Evolutionary conservation across 2,888 invertebrate genomes (phyloP).

Genomic region (Drosophila meridionalis): DNA sequence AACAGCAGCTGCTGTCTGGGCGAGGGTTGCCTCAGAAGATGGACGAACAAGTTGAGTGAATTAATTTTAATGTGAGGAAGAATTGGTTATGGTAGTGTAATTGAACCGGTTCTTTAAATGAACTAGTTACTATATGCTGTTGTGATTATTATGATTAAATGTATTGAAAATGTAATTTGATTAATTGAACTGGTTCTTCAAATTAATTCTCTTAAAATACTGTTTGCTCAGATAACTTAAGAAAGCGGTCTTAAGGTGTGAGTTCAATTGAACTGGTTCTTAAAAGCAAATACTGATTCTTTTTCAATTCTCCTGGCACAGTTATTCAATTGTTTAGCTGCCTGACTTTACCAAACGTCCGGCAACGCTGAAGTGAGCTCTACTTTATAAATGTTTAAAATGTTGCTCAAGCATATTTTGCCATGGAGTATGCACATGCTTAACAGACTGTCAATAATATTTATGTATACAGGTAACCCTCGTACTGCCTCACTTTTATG

Average conservation of each 20-base stretch:
- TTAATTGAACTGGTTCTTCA: background rate
- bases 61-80: background rate
- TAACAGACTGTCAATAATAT: background rate
- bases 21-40: background rate
- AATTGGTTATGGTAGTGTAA: no score
- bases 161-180: no score
- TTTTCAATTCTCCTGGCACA: no score
- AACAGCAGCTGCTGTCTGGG: background rate
- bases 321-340: no score
- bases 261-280: background rate
- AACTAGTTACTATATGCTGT: background rate
- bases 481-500: constrained; percentile 19
- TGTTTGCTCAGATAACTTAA: no score
- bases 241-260: no score
- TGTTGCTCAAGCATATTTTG: background rate
- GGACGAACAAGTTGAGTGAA: background rate
- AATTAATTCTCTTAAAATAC: background rate
- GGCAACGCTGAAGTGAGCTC: no score
- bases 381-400: background rate
- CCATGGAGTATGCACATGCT: background rate
- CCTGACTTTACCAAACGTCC: no score
- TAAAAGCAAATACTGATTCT: background rate
- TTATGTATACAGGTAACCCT: background rate
- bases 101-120: background rate
- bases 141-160: no score